These are phyloP conservation scores for Drosophila demipolita DNA, from an alignment of 2,888 invertebrate genomes.

Conservation along the genomic window DNA sequence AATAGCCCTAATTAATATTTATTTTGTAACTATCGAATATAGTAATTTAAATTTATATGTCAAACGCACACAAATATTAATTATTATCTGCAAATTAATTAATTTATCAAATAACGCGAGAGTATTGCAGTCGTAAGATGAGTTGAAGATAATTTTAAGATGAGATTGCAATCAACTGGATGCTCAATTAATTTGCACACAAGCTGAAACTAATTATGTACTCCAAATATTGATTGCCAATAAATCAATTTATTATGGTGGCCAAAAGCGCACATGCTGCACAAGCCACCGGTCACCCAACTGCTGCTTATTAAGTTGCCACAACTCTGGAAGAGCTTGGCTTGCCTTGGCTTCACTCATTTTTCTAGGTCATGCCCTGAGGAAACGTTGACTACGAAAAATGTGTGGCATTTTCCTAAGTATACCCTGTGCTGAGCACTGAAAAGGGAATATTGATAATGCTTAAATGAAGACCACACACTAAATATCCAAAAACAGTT, in stretches of 20 bases:
- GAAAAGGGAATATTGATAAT: too few species aligned
- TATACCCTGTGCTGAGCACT: background rate
- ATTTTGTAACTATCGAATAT: slow-evolving; percentile 13
- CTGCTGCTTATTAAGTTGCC: slow-evolving; percentile 44
- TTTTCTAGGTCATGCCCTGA: slow-evolving; percentile 68
- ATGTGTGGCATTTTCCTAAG: slow-evolving; percentile 36
- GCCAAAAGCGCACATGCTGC: slow-evolving; percentile 24
- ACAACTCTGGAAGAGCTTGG: slow-evolving; percentile 15
- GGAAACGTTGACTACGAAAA: slow-evolving; percentile 27
- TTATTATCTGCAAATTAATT: slow-evolving; percentile 53
- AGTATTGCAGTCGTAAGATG: slow-evolving; percentile 4
- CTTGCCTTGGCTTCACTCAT: slow-evolving; percentile 25
- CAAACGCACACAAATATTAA: background rate
- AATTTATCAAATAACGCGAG: slow-evolving; percentile 53
- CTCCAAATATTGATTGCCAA: slow-evolving; percentile 60
- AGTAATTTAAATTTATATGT: slow-evolving; percentile 33
- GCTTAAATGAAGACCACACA: background rate
- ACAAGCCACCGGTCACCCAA: slow-evolving; percentile 6
- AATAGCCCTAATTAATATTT: slow-evolving; percentile 39
- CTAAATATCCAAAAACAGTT: background rate
- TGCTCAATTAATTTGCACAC: slow-evolving; percentile 69
- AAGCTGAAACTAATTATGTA: slow-evolving; percentile 68
- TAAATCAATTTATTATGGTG: slow-evolving; percentile 75
- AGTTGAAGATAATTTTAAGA: slow-evolving; percentile 14
- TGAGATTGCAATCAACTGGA: slow-evolving; percentile 50